Evolutionary conservation across 1,140 invertebrate genomes (phyloP), one percentile per base, ranked within the genome.

Genomic region (Ditylenchus dipsaci): DNA sequence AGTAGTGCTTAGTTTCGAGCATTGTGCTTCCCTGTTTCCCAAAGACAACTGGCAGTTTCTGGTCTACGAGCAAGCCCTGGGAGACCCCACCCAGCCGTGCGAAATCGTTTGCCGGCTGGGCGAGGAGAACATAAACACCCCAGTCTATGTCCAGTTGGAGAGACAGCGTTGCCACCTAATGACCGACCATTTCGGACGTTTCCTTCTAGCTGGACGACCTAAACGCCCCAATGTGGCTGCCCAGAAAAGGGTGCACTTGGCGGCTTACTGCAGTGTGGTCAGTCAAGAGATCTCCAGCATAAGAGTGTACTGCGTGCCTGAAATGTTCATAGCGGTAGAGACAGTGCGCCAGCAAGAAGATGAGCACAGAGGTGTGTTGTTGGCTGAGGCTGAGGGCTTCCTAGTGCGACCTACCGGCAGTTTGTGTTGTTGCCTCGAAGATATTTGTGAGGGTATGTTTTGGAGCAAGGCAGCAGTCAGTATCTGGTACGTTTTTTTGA

Each of bases 21-120:
- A 80, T 63, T 81, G 74, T 65, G 78, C 78, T 0, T 79, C 78
- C 11, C 58, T 72, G 15, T 80, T 80, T 56, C 78, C 78, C 27
- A 79, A 80, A 57, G 78, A 80, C 56, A 79, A 80, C 56, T 80
- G 79, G 79, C 65, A 77, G 13, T 80, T 80, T 49, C 49, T 69
- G 8, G 47, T 80, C 8, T 80, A 80, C 57, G 67, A 68, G 1
- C 57, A 75, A 29, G 60, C 42, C 45, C 11, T 38, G 33, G 33
- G 33, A 38, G 62, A 49, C 15, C 38, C n/a, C 30, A 19, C 69
- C 56, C 23, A 26, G 15, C 27, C 59, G 1, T 61, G 27, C 3
- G 33, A 61, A 13, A 17, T 30, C 1, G 5, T 33, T 30, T 68
- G 66, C 30, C 38, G 13, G 15, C 23, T 30, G 11, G 68, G 49